phyloP scores from a whole-genome alignment of 2,113 vertebrate genomes.

The Ellobius talpinus region DNA sequence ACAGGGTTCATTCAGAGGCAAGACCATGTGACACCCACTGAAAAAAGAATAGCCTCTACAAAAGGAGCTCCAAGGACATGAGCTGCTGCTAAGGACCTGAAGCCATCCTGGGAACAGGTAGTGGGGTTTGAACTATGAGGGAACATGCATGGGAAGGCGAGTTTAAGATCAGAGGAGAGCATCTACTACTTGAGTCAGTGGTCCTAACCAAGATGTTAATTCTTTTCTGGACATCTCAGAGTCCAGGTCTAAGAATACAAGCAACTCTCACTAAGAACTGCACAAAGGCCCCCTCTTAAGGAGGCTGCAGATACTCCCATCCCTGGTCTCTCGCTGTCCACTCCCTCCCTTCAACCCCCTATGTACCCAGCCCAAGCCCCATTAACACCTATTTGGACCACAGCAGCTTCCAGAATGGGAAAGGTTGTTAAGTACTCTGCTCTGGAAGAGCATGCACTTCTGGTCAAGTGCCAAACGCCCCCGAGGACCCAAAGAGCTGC shows the following conservation, averaged over 20 bases:
- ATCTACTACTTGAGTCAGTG: neutral
- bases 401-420: fast-evolving
- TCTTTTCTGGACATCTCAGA: neutral
- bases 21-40: neutral
- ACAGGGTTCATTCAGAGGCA: fast-evolving
- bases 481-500: neutral
- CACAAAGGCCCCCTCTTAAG: neutral
- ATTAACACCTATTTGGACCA: neutral
- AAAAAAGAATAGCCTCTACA: neutral
- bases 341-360: fast-evolving
- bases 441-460: neutral
- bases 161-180: neutral
- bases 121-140: neutral
- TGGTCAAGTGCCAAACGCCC: neutral
- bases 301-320: fast-evolving
- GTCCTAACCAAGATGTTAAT: neutral
- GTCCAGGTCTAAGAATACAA: neutral
- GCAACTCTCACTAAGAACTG: neutral
- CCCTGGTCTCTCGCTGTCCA: too few relatives aligned
- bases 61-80: fast-evolving
- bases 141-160: neutral
- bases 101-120: neutral
- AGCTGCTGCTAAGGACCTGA: fast-evolving
- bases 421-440: neutral
- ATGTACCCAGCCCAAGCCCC: neutral